Percentiles rank a stretch among this genome's conserved stretches.
phyloP scores from a whole-genome alignment of 2,797 vertebrate species.

The Lacerta viridis region DNA sequence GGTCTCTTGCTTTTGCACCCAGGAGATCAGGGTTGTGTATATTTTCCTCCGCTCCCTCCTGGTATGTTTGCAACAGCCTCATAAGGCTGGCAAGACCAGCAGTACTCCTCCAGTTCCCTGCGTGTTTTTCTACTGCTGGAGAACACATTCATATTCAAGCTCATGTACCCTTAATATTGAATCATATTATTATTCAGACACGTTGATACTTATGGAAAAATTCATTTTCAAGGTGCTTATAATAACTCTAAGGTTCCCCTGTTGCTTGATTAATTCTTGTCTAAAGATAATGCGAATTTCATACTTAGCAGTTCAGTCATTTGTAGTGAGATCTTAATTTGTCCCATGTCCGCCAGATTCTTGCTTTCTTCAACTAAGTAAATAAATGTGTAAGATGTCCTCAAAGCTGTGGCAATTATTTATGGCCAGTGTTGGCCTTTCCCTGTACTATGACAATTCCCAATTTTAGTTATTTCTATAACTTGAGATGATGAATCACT shows the following conservation, averaged over 20 bases:
- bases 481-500: conserved; percentile 45
- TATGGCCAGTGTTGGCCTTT: conserved; percentile 23
- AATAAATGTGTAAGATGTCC: background rate
- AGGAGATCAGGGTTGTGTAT: no score
- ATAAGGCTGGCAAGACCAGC: no score
- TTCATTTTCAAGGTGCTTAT: background rate
- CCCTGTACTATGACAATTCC: conserved; percentile 11
- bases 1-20: no score
- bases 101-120: no score
- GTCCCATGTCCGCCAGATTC: background rate
- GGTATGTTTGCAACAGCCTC: no score
- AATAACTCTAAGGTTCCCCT: background rate
- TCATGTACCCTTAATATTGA: background rate
- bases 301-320: background rate
- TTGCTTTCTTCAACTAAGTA: background rate
- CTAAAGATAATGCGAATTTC: background rate
- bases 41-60: no score
- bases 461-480: conserved; percentile 7
- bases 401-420: conserved; percentile 29
- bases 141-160: background rate
- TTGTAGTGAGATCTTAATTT: background rate
- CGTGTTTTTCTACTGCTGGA: background rate
- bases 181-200: background rate
- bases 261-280: background rate
- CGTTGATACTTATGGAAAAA: background rate